Conservation (phyloP, 2,113 vertebrate genomes). For the Pollachius pollachius region DNA sequence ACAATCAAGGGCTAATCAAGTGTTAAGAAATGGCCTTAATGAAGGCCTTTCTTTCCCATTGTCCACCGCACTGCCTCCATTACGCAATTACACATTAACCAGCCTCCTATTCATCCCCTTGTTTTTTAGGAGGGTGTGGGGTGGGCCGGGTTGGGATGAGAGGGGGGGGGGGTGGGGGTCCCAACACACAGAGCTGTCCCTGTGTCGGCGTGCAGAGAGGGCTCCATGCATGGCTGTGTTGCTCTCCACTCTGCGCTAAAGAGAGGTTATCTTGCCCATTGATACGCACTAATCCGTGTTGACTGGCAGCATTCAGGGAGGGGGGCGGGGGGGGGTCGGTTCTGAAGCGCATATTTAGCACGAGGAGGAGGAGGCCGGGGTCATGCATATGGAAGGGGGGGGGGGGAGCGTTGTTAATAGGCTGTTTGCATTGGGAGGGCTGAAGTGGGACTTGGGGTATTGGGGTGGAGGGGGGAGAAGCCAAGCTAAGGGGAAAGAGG, state of each 20-base stretch:
- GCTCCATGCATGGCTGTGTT: background rate
- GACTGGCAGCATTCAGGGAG: background rate
- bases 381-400: background rate
- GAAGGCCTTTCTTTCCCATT: background rate
- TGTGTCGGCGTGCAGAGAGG: background rate
- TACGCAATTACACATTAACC: slow-evolving; percentile 1
- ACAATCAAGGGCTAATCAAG: background rate
- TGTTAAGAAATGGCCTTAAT: background rate
- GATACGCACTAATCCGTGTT: background rate
- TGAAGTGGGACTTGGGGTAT: background rate
- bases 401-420: slow-evolving; percentile 10
- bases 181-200: background rate
- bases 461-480: slow-evolving; percentile 4
- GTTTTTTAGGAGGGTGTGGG: background rate
- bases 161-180: too few species aligned
- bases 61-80: background rate
- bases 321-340: background rate
- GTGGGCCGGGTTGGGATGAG: too few species aligned
- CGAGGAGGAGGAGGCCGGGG: background rate
- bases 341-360: background rate
- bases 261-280: background rate
- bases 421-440: background rate
- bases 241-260: background rate
- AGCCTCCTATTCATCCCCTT: background rate
- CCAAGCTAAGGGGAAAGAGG: background rate